Base-by-base conservation (phyloP, 2,888 invertebrate genomes). In the Archips crataeganus region DNA sequence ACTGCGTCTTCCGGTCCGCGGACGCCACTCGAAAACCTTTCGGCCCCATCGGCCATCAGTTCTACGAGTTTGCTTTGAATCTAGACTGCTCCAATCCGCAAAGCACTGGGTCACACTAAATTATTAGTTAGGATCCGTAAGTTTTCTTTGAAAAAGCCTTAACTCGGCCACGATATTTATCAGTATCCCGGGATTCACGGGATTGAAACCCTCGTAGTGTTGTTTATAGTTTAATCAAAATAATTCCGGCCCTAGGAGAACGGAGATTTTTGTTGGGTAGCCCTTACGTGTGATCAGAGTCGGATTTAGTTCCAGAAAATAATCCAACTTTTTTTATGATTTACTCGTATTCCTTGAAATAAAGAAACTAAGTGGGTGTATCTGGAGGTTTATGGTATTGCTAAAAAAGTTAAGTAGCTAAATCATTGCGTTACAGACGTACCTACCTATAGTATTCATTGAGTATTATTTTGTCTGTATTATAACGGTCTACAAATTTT, bases 191-290 rank as follows among this genome's bases (percentile, higher is more conserved):
- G 23, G 54, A 54, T 54, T 54, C 15, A 10, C 10, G 4, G 57
- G 6, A 23, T 32, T 32, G 39, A 23, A 32, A 32, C 57, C 32
- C 57, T 32, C 57, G 57, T 32, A 32, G 32, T 9, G 57, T 57
- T 57, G 57, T 57, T 57, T 57, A 57, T 57, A 57, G 57, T 57
- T 57, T 57, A 57, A 57, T 57, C 57, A 57, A 32, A 57, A 57
- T 57, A 32, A 57, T 57, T 11, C 57, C 32, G 32, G 3, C 51
- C 57, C 54, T 54, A 54, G 2, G 23, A 32, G 57, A 49, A 49
- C 4, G n/a, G n/a, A 13, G 11, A 57, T 11, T 57, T 57, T 57
- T 57, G 57, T 11, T n/a, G 32, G 11, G 57, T 8, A 23, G n/a
- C 23, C 51, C 32, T 57, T 11, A 11, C 3, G 23, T 10, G 11